Base-by-base conservation (phyloP, 2,797 vertebrate genomes). In the Gallinago nigripennis region DNA sequence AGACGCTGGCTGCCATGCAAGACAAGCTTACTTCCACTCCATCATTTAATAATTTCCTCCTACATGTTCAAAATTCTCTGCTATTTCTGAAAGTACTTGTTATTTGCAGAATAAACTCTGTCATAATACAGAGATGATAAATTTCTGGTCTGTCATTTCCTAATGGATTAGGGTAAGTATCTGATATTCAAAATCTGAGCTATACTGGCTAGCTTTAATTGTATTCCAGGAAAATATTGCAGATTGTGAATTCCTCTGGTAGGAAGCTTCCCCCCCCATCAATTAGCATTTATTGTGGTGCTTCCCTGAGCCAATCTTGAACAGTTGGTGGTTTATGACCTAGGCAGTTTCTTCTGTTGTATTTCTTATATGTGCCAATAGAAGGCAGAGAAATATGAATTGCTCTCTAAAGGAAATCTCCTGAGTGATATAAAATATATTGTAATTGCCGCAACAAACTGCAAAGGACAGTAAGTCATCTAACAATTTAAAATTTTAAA, bases 261-360 rank as follows among this genome's bases (percentile, higher is more conserved):
- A 82, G 57, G 57, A 85, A 70, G 23, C 46, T 46, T 46, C 21
- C 19, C 35, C 33, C 21, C 19, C 35, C 31, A 58, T 37, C 79
- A 95, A 69, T 91, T 91, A 89, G 23, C 65, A 88, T 91, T 93
- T 94, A 92, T 51, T 88, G 50, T 75, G 37, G 9, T 72, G 65
- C 50, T 83, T 92, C 41, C 27, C 53, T 63, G 21, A 89, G 69
- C 76, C 91, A 83, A 0, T 92, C 65, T 91, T 83, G 89, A 97
- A 91, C 88, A 96, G 79, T 51, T 88, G 89, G 84, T 71, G 21
- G 61, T 94, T 97, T 91, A 97, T 31, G 50, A 86, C 76, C 66
- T 58, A 80, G 69, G 23, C 21, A 87, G 69, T 88, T 95, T 94
- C 82, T 86, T 91, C 78, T 87, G 33, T 41, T 83, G 15, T 57